A percentile compares a stretch with the other conserved stretches of the same genome.
Conservation (phyloP, 2,888 invertebrate species). For the Catotricha subobsoleta region DNA sequence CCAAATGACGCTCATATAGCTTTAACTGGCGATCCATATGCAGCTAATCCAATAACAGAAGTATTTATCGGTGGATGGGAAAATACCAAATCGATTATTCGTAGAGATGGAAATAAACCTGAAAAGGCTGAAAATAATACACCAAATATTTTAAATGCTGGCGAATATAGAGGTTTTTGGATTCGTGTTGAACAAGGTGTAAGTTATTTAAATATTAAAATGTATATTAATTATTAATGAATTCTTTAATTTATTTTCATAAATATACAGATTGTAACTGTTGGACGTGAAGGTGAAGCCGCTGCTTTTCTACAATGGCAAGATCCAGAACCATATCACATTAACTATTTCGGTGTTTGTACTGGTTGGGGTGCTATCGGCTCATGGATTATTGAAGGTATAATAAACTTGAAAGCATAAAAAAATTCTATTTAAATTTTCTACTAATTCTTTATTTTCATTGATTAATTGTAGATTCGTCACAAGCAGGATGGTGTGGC, state of each 20-base stretch:
- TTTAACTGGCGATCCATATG: conserved; percentile 49
- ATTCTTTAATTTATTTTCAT: not conserved
- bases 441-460: not conserved
- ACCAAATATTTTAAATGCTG: conserved; percentile 49
- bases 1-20: conserved; percentile 73
- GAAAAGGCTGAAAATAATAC: conserved; percentile 53
- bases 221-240: not conserved
- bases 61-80: conserved; percentile 79
- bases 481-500: conserved; percentile 10
- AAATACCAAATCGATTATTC: conserved; percentile 66
- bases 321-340: conserved; percentile 50
- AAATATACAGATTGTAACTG: conserved; percentile 38
- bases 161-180: conserved; percentile 72
- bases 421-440: too few species aligned
- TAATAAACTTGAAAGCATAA: not conserved
- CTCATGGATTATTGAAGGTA: conserved; percentile 57
- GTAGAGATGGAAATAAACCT: conserved; percentile 58
- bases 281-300: conserved; percentile 53
- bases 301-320: conserved; percentile 54
- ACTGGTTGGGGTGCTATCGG: conserved; percentile 76
- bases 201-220: conserved; percentile 2
- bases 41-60: conserved; percentile 65
- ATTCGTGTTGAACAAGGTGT: conserved; percentile 53
- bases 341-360: conserved; percentile 61
- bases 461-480: conserved; percentile 10